Percentiles rank a stretch among this genome's conserved stretches.
phyloP scores from a whole-genome alignment of 1,140 invertebrate species.

The Drosophila pectinifera region DNA sequence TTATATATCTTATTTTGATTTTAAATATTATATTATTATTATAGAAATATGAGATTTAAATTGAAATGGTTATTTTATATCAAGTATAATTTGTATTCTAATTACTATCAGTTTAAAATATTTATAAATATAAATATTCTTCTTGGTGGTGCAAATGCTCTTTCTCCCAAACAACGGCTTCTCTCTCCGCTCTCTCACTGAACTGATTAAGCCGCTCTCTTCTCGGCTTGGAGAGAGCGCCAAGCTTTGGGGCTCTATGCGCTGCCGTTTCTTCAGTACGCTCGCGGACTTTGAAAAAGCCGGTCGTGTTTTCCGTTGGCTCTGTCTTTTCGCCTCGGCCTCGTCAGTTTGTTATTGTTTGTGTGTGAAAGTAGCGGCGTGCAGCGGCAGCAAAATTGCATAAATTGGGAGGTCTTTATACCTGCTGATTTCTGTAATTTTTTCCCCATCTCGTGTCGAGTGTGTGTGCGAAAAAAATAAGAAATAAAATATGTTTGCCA shows the following conservation, averaged over 20 bases:
- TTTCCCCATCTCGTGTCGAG: conserved; percentile 5
- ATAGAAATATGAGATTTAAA: too few species aligned
- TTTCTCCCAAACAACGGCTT: not conserved
- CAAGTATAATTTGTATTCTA: not conserved
- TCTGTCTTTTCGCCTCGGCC: conserved; percentile 5
- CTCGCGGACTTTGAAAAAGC: conserved; percentile 66
- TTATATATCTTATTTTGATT: too few species aligned
- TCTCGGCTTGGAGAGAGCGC: conserved; percentile 12
- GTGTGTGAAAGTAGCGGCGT: conserved; percentile 68
- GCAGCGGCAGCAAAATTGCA: conserved; percentile 62
- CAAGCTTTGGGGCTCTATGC: conserved; percentile 39
- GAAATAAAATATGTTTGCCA: conserved; percentile 28
- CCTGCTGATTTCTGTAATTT: conserved; percentile 37
- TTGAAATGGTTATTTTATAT: not conserved
- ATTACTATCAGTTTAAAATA: not conserved
- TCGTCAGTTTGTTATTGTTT: conserved; percentile 71
- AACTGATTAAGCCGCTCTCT: conserved; percentile 32
- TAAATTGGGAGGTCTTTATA: conserved; percentile 60
- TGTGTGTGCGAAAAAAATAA: conserved; percentile 13
- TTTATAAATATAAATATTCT: not conserved
- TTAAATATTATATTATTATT: too few species aligned
- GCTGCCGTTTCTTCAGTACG: conserved; percentile 55
- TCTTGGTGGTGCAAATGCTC: not conserved
- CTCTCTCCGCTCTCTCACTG: not conserved
- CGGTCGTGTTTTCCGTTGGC: conserved; percentile 47